Conservation (phyloP, 1,140 invertebrate species). For the Drosophila pachea region DNA sequence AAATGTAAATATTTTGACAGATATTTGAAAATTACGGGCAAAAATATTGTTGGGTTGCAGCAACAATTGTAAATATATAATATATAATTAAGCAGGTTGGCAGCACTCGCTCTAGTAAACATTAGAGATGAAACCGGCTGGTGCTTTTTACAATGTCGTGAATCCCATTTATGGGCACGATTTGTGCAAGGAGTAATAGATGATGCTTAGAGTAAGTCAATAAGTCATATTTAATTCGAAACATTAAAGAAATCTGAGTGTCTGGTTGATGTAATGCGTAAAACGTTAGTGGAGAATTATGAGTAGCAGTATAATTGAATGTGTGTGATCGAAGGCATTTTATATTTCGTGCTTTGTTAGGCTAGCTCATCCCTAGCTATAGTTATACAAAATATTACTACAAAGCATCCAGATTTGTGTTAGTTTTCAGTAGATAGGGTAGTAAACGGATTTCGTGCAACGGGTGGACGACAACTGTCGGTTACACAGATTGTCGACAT, state of each 20-base stretch:
- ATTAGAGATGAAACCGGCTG: constrained; percentile 8
- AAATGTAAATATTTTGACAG: constrained; percentile 26
- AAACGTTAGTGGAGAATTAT: neutral
- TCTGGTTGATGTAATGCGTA: neutral
- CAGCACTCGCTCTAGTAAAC: neutral
- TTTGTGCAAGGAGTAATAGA: no score
- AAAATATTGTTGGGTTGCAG: no score
- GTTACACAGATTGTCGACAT: neutral
- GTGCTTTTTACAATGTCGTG: neutral
- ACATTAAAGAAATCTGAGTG: no score
- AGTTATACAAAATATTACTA: constrained; percentile 19
- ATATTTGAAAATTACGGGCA: neutral
- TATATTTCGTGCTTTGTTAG: neutral
- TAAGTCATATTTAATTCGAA: no score
- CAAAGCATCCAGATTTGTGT: constrained; percentile 2
- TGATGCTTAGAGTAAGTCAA: no score
- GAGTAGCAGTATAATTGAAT: neutral
- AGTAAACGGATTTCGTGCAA: constrained; percentile 6
- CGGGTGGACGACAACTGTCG: neutral
- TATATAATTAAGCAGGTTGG: neutral
- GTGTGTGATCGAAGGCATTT: neutral
- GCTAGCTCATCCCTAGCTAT: constrained; percentile 11
- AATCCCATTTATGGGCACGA: no score
- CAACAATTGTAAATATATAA: neutral
- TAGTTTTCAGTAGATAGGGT: constrained; percentile 5